A percentile compares a stretch with the other conserved stretches of the same genome.
phyloP scores from a whole-genome alignment of 2,888 invertebrate species.

The Folsomia candida region DNA sequence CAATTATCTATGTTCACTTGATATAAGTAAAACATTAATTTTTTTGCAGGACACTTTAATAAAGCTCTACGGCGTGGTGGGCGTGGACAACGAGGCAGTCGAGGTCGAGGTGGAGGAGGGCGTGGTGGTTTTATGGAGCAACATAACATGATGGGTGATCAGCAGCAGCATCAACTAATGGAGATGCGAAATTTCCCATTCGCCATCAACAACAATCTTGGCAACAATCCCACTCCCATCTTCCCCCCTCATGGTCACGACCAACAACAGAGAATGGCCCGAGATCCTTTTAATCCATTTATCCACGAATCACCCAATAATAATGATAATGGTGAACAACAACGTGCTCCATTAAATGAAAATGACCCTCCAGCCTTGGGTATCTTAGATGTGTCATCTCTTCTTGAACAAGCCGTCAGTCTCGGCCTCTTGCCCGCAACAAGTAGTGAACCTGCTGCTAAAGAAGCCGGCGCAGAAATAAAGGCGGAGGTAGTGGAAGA shows the following conservation, averaged over 20 bases:
- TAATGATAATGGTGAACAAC: conserved; percentile 16
- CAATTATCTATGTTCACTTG: too few relatives aligned
- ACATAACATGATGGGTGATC: not conserved
- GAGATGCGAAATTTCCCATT: too few relatives aligned
- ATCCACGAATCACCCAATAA: conserved; percentile 67
- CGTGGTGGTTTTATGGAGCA: conserved; percentile 19
- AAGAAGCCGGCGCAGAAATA: not conserved
- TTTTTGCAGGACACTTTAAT: too few relatives aligned
- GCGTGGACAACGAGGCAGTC: not conserved
- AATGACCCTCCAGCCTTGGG: conserved; percentile 13
- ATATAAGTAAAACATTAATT: too few relatives aligned
- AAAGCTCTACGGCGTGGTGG: too few relatives aligned
- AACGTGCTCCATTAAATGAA: conserved; percentile 13
- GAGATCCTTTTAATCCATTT: conserved; percentile 54
- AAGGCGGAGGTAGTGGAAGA: not conserved
- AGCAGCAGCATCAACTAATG: not conserved
- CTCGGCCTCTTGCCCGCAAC: conserved; percentile 5
- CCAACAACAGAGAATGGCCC: too few relatives aligned
- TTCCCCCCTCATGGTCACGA: too few relatives aligned
- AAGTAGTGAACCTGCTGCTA: not conserved
- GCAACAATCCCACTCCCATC: too few relatives aligned
- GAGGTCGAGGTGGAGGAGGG: conserved; percentile 16
- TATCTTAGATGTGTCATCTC: not conserved
- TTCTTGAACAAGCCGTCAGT: conserved; percentile 2
- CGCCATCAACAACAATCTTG: too few relatives aligned